Conservation (phyloP, 2,888 invertebrate genomes). For the Trisateles emortualis region DNA sequence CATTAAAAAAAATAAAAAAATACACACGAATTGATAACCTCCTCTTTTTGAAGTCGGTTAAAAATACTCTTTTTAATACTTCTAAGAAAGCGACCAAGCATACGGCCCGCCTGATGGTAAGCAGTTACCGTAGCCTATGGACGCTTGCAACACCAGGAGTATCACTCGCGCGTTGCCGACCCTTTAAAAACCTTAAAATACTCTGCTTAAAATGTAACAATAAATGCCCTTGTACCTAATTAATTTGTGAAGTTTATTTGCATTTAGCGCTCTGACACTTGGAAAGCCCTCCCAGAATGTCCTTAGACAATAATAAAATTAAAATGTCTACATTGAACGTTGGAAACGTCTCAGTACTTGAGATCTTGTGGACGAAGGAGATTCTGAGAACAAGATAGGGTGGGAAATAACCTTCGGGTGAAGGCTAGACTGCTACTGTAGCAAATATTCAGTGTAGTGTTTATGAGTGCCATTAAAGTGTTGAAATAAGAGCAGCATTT, state of each 20-base stretch:
- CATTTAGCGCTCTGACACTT: conserved; percentile 10
- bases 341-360: conserved; percentile 26
- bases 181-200: background rate
- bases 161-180: too few species aligned
- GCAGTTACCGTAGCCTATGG: too few species aligned
- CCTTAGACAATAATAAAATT: conserved; percentile 31
- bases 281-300: conserved; percentile 6
- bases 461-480: background rate
- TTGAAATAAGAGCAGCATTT: background rate
- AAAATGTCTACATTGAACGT: conserved; percentile 20
- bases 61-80: too few species aligned
- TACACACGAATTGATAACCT: too few species aligned
- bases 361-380: conserved; percentile 28
- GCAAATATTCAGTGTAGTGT: conserved; percentile 13
- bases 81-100: too few species aligned
- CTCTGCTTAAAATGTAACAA: background rate
- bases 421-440: conserved; percentile 16
- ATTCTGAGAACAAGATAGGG: conserved; percentile 18
- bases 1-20: too few species aligned
- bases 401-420: conserved; percentile 19
- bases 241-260: conserved; percentile 3
- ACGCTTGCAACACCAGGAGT: too few species aligned
- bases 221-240: conserved; percentile 5
- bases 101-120: too few species aligned
- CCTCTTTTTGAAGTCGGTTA: too few species aligned